A percentile compares a stretch with the other conserved stretches of the same genome.
Conservation (phyloP, 2,113 vertebrate species). For the Rhinolophus sinicus region DNA sequence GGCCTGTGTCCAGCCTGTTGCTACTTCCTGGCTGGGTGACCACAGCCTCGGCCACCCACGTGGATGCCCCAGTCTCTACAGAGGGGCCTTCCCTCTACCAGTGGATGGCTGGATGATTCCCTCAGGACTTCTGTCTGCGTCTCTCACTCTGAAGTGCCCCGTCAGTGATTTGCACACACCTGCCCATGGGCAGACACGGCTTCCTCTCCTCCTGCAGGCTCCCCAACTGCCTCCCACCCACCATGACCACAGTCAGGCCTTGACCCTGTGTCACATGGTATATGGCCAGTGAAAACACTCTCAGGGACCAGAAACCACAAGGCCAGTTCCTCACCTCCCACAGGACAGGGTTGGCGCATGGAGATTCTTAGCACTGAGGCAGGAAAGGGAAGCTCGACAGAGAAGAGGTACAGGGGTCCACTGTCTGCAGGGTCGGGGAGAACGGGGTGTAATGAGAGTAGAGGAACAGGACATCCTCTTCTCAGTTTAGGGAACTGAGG, state of each 20-base stretch:
- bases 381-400: fast-evolving
- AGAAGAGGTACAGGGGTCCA: neutral
- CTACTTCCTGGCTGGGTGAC: neutral
- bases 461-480: neutral
- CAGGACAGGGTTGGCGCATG: fast-evolving
- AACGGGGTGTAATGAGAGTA: neutral
- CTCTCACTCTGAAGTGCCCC: neutral
- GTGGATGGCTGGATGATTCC: neutral
- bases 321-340: fast-evolving
- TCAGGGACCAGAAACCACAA: neutral
- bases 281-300: neutral
- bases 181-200: fast-evolving
- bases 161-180: neutral
- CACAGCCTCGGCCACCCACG: neutral
- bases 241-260: neutral
- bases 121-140: fast-evolving
- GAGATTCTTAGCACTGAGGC: neutral
- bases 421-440: neutral
- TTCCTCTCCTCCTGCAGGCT: neutral
- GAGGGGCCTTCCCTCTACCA: neutral
- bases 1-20: neutral
- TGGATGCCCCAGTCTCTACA: fast-evolving
- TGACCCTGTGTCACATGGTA: neutral
- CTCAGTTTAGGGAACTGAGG: neutral
- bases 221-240: neutral